Conservation (phyloP, 2,888 invertebrate genomes). For the Ennomos fuscantarius region DNA sequence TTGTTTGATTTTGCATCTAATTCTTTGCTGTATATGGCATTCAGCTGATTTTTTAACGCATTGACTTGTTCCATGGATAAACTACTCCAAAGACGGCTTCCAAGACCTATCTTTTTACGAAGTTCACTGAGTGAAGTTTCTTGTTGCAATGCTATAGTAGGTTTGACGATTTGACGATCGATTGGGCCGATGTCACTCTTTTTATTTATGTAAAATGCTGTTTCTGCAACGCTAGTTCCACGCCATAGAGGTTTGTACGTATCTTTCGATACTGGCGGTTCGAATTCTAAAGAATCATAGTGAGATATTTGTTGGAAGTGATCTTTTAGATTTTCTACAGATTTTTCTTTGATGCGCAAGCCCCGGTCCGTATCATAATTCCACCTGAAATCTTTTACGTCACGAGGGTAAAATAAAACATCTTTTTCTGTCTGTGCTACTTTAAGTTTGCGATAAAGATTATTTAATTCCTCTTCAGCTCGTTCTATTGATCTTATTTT, state of each 20-base stretch:
- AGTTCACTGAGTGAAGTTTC: slow-evolving; percentile 76
- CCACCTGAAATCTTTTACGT: slow-evolving; percentile 91
- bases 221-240: slow-evolving; percentile 92
- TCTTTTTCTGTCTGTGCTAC: slow-evolving; percentile 93
- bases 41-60: slow-evolving; percentile 91
- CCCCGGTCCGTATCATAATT: slow-evolving; percentile 90
- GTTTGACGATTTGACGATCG: slow-evolving; percentile 55
- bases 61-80: slow-evolving; percentile 93
- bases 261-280: slow-evolving; percentile 84
- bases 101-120: slow-evolving; percentile 86
- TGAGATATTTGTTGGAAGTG: slow-evolving; percentile 88
- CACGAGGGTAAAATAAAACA: slow-evolving; percentile 92
- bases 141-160: slow-evolving; percentile 59
- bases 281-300: slow-evolving; percentile 78
- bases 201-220: slow-evolving; percentile 89
- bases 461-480: slow-evolving; percentile 92
- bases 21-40: slow-evolving; percentile 91
- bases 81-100: slow-evolving; percentile 92
- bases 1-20: slow-evolving; percentile 69
- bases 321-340: slow-evolving; percentile 93
- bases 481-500: slow-evolving; percentile 91
- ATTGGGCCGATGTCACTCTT: slow-evolving; percentile 80
- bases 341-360: slow-evolving; percentile 92
- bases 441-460: slow-evolving; percentile 90
- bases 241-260: slow-evolving; percentile 93